phyloP scores from a whole-genome alignment of 2,888 invertebrate species.

The Eilema depressum region DNA sequence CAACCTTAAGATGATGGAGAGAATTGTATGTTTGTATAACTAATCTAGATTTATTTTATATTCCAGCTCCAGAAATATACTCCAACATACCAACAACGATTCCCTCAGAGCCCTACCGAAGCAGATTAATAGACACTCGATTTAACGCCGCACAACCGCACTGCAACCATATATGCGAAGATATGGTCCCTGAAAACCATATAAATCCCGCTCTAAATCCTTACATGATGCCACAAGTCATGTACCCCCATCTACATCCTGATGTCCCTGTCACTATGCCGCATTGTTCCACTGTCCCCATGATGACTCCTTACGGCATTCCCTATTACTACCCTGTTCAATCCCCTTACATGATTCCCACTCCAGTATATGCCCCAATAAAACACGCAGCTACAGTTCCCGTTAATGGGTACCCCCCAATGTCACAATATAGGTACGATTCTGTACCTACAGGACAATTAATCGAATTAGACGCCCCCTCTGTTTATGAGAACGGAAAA shows the following conservation, averaged over 20 bases:
- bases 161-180: slow-evolving; percentile 60
- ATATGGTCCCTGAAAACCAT: slow-evolving; percentile 61
- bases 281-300: slow-evolving; percentile 65
- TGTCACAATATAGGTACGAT: slow-evolving; percentile 76
- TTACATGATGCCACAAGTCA: slow-evolving; percentile 62
- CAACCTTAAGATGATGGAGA: too few species aligned
- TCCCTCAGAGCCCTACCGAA: slow-evolving; percentile 55
- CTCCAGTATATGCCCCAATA: slow-evolving; percentile 78
- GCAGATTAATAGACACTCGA: slow-evolving; percentile 56
- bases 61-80: slow-evolving; percentile 75
- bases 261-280: slow-evolving; percentile 63
- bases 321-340: slow-evolving; percentile 82
- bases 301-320: slow-evolving; percentile 77
- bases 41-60: background rate
- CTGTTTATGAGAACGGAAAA: slow-evolving; percentile 76
- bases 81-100: slow-evolving; percentile 73
- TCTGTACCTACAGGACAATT: slow-evolving; percentile 89
- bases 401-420: slow-evolving; percentile 80
- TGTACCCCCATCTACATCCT: slow-evolving; percentile 66
- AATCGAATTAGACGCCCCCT: slow-evolving; percentile 88
- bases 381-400: slow-evolving; percentile 81
- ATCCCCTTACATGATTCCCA: slow-evolving; percentile 81
- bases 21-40: background rate
- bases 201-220: slow-evolving; percentile 57
- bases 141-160: slow-evolving; percentile 53